Base-by-base conservation (phyloP, 2,113 vertebrate genomes). In the Ptilonorhynchus violaceus region DNA sequence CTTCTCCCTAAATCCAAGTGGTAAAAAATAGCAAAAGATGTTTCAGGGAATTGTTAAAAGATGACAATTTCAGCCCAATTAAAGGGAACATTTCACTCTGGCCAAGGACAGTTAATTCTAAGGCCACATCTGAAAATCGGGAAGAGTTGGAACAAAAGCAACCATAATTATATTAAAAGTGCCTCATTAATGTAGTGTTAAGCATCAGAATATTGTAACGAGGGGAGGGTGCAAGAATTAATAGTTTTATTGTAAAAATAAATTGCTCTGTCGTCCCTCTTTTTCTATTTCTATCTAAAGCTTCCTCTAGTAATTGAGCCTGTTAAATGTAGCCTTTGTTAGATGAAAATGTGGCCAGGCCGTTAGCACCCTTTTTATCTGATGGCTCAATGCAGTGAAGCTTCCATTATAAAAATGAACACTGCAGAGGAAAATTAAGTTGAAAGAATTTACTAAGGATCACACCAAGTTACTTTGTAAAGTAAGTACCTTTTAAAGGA, bases 211-310 rank as follows among this genome's bases (percentile, higher is more conserved):
- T 95, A 87, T 95, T 83, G 44, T 70, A 83, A 91, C 39, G 68
- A 91, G 59, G 78, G 63, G 67, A 95, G 78, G 73, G 89, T 55
- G 50, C 72, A 96, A 92, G 72, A 97, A 94, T 88, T 96, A 95
- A 95, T 67, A 74, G 78, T 70, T 94, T 86, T 86, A 96, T 90
- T 95, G 84, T 97, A 91, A 93, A 95, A 97, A 93, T 91, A 93
- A 93, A 97, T 94, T 86, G 76, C 76, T 96, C 88, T 69, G 85
- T 76, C 13, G 0, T 88, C 52, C 49, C 81, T 66, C 81, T 90
- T 86, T 95, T 95, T 84, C 94, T 93, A 37, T 91, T 84, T 96
- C 85, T 92, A 47, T 81, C 53, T 79, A 95, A 84, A 88, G 74
- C 73, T 94, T 95, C 83, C 76, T 52, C 44, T 76, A 18, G 31